Base-by-base conservation (phyloP, 1,140 invertebrate genomes). In the Popillia japonica region DNA sequence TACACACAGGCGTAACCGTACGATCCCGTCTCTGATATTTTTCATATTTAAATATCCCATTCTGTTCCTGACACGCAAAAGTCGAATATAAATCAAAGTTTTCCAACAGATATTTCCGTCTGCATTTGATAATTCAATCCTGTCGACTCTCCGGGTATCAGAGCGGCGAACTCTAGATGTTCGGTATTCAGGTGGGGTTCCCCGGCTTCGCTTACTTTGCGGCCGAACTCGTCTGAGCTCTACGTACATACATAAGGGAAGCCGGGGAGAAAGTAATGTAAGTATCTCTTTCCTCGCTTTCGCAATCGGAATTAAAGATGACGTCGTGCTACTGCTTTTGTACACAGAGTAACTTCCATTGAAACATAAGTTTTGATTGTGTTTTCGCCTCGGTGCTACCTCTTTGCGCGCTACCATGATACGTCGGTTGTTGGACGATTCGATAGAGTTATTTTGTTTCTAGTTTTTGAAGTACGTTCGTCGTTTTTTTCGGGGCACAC, bases 41-140 rank as follows among this genome's bases (percentile, higher is more conserved):
- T 55, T 55, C 48, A 55, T 55, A 55, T 55, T 55, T 55, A 55
- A 55, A 55, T 55, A 55, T 55, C 48, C 48, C 48, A 55, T 55
- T 55, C 48, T 55, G 48, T 55, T 55, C 48, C 14, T 55, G 48
- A 55, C 48, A 17, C 48, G 17, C 48, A 55, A 55, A 55, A n/a
- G 14, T 17, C 48, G 48, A 55, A 55, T 55, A 55, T 55, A 55
- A 55, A 55, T 55, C 48, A 55, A 55, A 55, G 48, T 55, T 55
- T n/a, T 55, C 14, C 48, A 55, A 17, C 48, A 17, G 14, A 55
- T 55, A 55, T 55, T 55, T 17, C 11, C 14, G 11, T n/a, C 17
- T 17, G 48, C 48, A 17, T 55, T 55, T 55, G 48, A 55, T 55
- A 55, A 55, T 55, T 55, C 48, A 55, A 55, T 55, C 48, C 48